Evolutionary conservation across 1,140 invertebrate genomes (phyloP), one percentile per base, ranked within the genome.

Genomic region (Calephelis virginiensis): DNA sequence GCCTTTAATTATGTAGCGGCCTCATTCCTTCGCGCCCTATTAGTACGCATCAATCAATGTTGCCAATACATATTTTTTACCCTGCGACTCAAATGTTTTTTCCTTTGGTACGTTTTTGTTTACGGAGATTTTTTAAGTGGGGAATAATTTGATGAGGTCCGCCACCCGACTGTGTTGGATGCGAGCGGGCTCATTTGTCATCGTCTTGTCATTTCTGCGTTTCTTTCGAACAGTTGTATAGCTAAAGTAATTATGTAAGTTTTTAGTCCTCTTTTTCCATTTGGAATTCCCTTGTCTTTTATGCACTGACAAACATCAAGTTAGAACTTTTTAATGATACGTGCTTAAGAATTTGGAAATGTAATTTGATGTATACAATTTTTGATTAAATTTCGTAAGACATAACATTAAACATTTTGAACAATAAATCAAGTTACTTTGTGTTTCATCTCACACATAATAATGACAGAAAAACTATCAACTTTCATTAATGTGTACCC

Each of bases 11-110:
- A 90, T 74, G 81, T 77, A 70, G 73, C 79, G 82, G 86, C 82
- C 81, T 89, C 85, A 86, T 91, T 89, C 81, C 86, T 89, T 87
- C 86, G 83, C 87, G 89, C 86, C 87, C 89, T 91, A 90, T 91
- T 91, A 91, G 89, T 89, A 89, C 82, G 81, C 89, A 91, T 91
- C 89, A 91, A 91, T 91, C 89, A 91, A 91, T 90, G 86, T 90
- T 91, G 89, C 89, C 89, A 91, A 91, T 91, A 90, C 81, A 81
- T 89, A 86, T 86, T 91, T 91, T 90, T 91, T 89, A 84, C 77
- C 77, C 77, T 68, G 80, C 75, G 72, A 81, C 81, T 81, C 80
- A 75, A 80, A 78, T 85, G 77, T 91, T 89, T 86, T 89, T 91
- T 85, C 77, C 80, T 77, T 80, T 81, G 73, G 73, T 75, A 75